phyloP scores from a whole-genome alignment of 2,797 vertebrate species.

The Chaetodon trifasciatus region DNA sequence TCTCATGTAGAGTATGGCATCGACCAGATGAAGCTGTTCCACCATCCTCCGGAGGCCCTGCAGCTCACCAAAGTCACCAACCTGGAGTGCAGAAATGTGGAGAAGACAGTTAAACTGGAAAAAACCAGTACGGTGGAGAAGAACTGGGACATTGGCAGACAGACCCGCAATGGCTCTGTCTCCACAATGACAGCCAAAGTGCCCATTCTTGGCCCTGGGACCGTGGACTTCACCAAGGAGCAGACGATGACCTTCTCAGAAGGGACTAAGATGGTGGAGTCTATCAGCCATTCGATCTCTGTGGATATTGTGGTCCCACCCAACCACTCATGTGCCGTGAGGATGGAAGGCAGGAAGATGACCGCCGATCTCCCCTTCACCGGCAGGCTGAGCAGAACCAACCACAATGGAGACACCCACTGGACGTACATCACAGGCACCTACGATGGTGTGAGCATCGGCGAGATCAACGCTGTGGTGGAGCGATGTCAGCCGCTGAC shows the following conservation, averaged over 20 bases:
- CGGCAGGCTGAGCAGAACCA: constrained; percentile 77
- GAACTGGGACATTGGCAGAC: constrained; percentile 79
- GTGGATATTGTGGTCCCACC: constrained; percentile 78
- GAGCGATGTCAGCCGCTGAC: constrained; percentile 78
- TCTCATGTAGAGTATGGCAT: constrained; percentile 78
- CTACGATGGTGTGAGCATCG: constrained; percentile 74
- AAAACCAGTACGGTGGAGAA: constrained; percentile 75
- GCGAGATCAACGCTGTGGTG: constrained; percentile 80
- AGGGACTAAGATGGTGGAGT: constrained; percentile 72
- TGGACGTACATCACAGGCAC: constrained; percentile 78
- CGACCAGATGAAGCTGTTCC: constrained; percentile 79
- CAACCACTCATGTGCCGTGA: constrained; percentile 77
- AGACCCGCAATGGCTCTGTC: constrained; percentile 79
- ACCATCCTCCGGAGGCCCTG: constrained; percentile 81
- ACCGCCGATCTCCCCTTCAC: constrained; percentile 81
- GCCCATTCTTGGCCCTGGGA: constrained; percentile 70
- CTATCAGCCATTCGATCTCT: constrained; percentile 72
- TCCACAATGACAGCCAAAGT: constrained; percentile 80
- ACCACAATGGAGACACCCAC: constrained; percentile 77
- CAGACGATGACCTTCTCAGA: constrained; percentile 79
- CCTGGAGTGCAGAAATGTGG: constrained; percentile 74
- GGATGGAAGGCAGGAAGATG: constrained; percentile 84
- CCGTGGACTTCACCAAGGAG: constrained; percentile 80
- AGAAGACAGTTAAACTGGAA: constrained; percentile 80
- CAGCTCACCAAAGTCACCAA: constrained; percentile 80